Conservation (phyloP, 1,140 invertebrate genomes). For the Stegodyphus mimosarum region DNA sequence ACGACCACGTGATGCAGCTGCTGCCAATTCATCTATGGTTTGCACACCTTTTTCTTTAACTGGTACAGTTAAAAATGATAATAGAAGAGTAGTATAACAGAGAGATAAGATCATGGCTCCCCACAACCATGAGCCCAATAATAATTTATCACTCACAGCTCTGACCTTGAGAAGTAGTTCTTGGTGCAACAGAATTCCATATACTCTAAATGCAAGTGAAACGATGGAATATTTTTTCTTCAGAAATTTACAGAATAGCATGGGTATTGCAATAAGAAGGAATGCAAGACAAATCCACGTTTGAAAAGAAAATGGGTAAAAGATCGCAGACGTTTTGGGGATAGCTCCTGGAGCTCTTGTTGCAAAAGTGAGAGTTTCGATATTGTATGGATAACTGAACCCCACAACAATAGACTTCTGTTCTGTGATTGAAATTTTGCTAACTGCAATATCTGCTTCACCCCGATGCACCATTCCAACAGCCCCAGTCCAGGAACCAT, state of each 20-base stretch:
- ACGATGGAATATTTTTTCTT: neutral
- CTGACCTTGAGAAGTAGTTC: neutral
- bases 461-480: conserved; percentile 23
- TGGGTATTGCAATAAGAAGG: neutral
- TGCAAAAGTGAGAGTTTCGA: conserved; percentile 16
- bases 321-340: neutral
- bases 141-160: neutral
- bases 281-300: conserved; percentile 3
- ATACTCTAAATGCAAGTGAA: neutral
- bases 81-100: conserved; percentile 2
- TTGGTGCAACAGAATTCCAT: neutral
- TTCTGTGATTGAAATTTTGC: conserved; percentile 8
- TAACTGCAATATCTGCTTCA: conserved; percentile 23
- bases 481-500: conserved; percentile 17
- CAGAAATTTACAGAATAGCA: neutral
- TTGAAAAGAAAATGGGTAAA: conserved; percentile 20
- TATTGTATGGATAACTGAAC: conserved; percentile 20
- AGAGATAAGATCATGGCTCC: conserved; percentile 4
- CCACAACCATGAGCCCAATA: neutral
- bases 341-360: neutral
- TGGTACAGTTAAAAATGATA: conserved; percentile 32
- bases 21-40: neutral
- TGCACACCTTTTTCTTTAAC: neutral
- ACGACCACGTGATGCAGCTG: neutral
- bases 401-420: neutral